phyloP scores from a whole-genome alignment of 2,888 invertebrate species.

The Gonocerus acuteangulatus region DNA sequence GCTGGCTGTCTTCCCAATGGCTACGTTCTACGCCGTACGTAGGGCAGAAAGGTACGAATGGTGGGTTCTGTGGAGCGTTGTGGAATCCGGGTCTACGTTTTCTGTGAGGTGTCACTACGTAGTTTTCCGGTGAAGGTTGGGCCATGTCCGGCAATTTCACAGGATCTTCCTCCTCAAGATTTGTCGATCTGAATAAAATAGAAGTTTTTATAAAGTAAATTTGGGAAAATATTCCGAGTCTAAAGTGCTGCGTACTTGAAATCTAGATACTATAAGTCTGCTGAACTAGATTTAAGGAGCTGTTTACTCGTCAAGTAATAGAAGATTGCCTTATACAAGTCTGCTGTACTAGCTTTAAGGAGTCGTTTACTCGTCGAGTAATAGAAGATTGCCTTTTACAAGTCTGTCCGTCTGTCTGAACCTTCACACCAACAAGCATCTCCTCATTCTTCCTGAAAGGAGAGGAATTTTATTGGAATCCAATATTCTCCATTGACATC shows the following conservation, averaged over 20 bases:
- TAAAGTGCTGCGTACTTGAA: not conserved
- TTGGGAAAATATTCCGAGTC: not conserved
- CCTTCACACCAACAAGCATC: not conserved
- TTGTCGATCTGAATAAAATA: slow-evolving; percentile 18
- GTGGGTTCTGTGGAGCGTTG: slow-evolving; percentile 79
- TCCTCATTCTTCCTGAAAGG: not conserved
- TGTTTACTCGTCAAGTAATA: not conserved
- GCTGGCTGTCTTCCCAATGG: slow-evolving; percentile 31
- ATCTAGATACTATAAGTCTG: not conserved
- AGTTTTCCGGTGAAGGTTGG: slow-evolving; percentile 67
- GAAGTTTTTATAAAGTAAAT: not conserved
- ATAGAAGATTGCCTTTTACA: not conserved
- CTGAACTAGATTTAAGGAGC: too few relatives aligned
- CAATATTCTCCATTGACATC: not conserved
- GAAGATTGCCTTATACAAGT: not conserved
- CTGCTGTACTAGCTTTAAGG: not conserved
- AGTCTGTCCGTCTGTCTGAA: not conserved
- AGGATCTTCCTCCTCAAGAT: slow-evolving; percentile 38
- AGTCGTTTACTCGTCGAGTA: not conserved
- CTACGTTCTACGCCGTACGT: slow-evolving; percentile 55
- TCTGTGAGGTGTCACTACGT: slow-evolving; percentile 78
- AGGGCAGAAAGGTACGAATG: slow-evolving; percentile 74
- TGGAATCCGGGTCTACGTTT: slow-evolving; percentile 81
- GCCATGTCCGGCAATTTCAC: slow-evolving; percentile 56
- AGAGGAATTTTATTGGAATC: not conserved